Evolutionary conservation across 2,113 vertebrate genomes (phyloP).

Genomic region (Smithornis capensis): DNA sequence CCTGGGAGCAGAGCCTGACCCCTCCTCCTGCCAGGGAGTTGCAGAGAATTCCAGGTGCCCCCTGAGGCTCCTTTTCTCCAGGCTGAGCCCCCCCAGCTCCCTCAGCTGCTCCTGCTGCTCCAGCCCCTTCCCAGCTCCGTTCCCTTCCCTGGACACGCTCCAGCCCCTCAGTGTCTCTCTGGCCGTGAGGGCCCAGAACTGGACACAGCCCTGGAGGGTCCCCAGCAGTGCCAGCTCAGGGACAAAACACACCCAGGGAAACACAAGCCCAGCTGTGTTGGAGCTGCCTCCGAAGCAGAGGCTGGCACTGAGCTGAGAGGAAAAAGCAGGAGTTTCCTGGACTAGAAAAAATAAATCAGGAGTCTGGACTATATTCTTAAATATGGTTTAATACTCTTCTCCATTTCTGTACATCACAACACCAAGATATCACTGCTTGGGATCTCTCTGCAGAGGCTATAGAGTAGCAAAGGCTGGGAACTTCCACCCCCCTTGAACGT

Average conservation of each 20-base stretch:
- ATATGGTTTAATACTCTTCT: constrained; percentile 91
- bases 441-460: constrained; percentile 85
- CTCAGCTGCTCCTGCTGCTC: background rate
- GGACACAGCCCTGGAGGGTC: background rate
- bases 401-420: constrained; percentile 91
- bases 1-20: background rate
- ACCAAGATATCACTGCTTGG: constrained; percentile 86
- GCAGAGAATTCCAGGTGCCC: background rate
- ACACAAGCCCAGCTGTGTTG: background rate
- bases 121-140: background rate
- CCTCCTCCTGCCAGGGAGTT: background rate
- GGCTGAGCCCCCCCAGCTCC: background rate
- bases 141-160: background rate
- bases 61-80: background rate
- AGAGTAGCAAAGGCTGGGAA: constrained; percentile 80
- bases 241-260: background rate
- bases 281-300: background rate
- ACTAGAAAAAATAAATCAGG: constrained; percentile 54
- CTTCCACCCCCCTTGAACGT: constrained; percentile 73
- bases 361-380: constrained; percentile 83
- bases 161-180: background rate
- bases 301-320: background rate
- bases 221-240: background rate
- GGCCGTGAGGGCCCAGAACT: background rate
- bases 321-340: background rate